These are phyloP conservation scores for Lichenostomus cassidix DNA, from an alignment of 2,113 vertebrate genomes.

Conservation along the genomic window DNA sequence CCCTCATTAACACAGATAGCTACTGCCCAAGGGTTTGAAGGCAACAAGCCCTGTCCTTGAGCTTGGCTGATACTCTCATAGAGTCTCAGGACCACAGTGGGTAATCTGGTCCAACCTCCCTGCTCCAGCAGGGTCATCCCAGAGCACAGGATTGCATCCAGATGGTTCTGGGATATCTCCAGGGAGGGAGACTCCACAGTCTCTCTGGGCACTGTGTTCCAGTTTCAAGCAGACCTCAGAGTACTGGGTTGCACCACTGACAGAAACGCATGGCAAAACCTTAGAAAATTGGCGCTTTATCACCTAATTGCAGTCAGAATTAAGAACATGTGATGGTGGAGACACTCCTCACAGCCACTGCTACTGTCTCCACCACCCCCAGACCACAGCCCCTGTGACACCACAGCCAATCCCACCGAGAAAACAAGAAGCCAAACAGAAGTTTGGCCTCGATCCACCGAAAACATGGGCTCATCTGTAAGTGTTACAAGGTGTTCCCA, in stretches of 20 bases:
- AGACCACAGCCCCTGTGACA: rapidly evolving
- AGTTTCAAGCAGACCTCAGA: background rate
- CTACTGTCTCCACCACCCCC: rapidly evolving
- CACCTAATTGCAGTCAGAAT: background rate
- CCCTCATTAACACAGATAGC: background rate
- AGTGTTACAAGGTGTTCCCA: slow-evolving; percentile 37
- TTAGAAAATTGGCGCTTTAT: background rate
- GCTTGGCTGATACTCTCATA: background rate
- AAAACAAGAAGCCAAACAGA: background rate
- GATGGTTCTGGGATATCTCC: background rate
- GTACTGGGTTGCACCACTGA: background rate
- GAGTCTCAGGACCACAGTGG: background rate
- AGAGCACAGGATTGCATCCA: background rate
- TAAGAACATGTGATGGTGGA: background rate
- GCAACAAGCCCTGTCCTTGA: background rate
- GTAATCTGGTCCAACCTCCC: background rate
- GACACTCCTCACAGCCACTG: background rate
- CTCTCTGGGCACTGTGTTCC: background rate
- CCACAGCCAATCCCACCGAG: rapidly evolving
- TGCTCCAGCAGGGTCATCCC: background rate
- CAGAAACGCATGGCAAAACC: rapidly evolving
- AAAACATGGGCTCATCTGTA: slow-evolving; percentile 10
- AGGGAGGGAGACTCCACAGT: background rate
- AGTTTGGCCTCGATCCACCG: background rate
- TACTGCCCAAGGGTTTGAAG: background rate